A percentile compares a stretch with the other conserved stretches of the same genome.
Conservation (phyloP, 30 jellyfish, hydroid and myxozoan species). For the Aurelia aurita region DNA sequence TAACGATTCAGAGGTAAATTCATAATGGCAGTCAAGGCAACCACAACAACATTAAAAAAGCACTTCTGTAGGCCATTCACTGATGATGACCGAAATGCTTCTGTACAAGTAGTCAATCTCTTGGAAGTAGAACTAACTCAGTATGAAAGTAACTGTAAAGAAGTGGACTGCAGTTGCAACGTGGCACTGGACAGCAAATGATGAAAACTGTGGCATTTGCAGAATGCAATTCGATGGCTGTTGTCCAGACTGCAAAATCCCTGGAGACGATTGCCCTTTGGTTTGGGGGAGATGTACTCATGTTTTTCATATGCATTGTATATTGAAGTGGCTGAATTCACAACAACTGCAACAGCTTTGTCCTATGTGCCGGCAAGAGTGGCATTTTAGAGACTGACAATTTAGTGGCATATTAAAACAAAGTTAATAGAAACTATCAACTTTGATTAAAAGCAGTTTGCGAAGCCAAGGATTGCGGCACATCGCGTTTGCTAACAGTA, state of each 20-base stretch:
- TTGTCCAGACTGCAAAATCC: conserved; percentile 97
- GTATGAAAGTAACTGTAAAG: conserved; percentile 83
- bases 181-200: conserved; percentile 99
- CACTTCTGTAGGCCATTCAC: too few relatives aligned
- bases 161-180: conserved; percentile 99
- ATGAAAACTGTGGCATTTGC: conserved; percentile 99
- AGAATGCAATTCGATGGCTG: conserved; percentile 98
- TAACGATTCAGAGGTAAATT: too few relatives aligned
- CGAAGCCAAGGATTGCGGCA: too few relatives aligned
- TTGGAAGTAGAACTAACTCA: too few relatives aligned
- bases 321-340: conserved; percentile 93
- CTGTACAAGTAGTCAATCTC: too few relatives aligned
- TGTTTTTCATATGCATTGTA: conserved; percentile 98
- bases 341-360: conserved; percentile 93
- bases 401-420: not conserved
- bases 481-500: too few relatives aligned
- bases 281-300: conserved; percentile 99
- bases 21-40: too few relatives aligned
- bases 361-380: conserved; percentile 99
- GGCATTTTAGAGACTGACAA: conserved; percentile 92
- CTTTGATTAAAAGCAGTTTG: too few relatives aligned
- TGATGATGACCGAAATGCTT: too few relatives aligned
- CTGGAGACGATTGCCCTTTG: conserved; percentile 99
- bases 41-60: not conserved
- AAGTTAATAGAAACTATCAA: too few relatives aligned